Conservation (phyloP, 2,888 invertebrate species). For the Neoascia interrupta region DNA sequence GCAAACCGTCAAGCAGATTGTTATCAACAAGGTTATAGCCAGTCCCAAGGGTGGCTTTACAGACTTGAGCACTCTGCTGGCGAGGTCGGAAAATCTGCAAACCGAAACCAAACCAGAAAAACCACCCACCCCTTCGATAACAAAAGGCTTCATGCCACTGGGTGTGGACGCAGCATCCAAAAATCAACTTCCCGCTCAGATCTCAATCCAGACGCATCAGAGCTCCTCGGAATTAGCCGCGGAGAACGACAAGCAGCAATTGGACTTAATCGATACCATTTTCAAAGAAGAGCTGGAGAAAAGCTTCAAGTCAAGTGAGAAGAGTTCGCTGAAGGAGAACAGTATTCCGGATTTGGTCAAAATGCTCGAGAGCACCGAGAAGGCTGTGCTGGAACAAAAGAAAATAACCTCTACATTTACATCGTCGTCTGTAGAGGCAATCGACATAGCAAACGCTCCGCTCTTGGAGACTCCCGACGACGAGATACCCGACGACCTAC, state of each 20-base stretch:
- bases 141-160: conserved; percentile 78
- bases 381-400: conserved; percentile 71
- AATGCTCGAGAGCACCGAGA: conserved; percentile 80
- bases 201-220: conserved; percentile 79
- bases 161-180: conserved; percentile 75
- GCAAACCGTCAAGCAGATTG: conserved; percentile 75
- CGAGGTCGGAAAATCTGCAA: conserved; percentile 65
- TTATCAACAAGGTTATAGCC: conserved; percentile 75
- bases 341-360: conserved; percentile 81
- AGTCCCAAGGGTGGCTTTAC: conserved; percentile 73
- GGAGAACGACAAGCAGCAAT: conserved; percentile 78
- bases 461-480: conserved; percentile 82
- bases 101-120: conserved; percentile 56
- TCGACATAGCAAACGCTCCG: conserved; percentile 75
- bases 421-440: conserved; percentile 71
- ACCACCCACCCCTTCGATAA: not conserved
- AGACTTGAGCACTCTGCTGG: conserved; percentile 71
- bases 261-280: conserved; percentile 79
- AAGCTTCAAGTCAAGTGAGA: conserved; percentile 59
- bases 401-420: conserved; percentile 53
- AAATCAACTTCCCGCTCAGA: conserved; percentile 78
- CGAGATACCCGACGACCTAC: conserved; percentile 85
- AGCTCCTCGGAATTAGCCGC: conserved; percentile 77
- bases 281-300: conserved; percentile 77
- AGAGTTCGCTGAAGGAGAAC: conserved; percentile 74